Base-by-base conservation (phyloP, 2,797 vertebrate species). In the Phyllotis vaccarum region DNA sequence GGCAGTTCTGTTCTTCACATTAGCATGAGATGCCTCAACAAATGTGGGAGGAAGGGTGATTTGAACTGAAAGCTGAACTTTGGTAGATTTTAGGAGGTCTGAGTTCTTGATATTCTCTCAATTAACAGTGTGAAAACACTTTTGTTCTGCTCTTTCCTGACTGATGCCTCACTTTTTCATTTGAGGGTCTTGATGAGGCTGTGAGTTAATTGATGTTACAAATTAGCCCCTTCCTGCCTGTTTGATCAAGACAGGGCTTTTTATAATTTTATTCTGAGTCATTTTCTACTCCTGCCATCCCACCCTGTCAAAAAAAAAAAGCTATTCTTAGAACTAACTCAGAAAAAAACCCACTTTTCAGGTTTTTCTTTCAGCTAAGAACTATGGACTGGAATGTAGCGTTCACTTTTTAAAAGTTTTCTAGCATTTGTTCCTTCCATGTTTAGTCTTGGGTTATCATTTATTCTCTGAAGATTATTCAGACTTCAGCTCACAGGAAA, bases 281-380 rank as follows among this genome's bases (percentile, higher is more conserved):
- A 52, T 86, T 96, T 68, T 86, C 40, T 95, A 89, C 6, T 46
- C 24, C 34, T 83, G 29, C 24, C 60, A 49, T 8, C 60, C 60
- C 56, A 17, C 27, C 24, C 60, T 2, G n/a, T 6, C 17, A 79
- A 79, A 72, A 70, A 80, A 95, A 72, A 24, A 1, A n/a, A 91
- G 40, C 79, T 43, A 66, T 89, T 79, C 70, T 86, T 68, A 72
- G 74, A 22, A 76, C n/a, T 72, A 87, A 75, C 24, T 80, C 43
- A 88, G 56, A 54, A 86, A 94, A 94, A 27, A 60, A 5, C 43
- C n/a, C 75, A 79, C 43, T 90, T 93, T 86, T 89, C 24, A 5
- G 52, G 43, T 95, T 93, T 89, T 87, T 19, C 31, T 92, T 92
- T 96, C 43, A 80, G 49, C 14, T 49, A 68, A 72, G 95, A 92